phyloP scores from a whole-genome alignment of 2,797 vertebrate genomes.

The Notoglanidium macrostoma region DNA sequence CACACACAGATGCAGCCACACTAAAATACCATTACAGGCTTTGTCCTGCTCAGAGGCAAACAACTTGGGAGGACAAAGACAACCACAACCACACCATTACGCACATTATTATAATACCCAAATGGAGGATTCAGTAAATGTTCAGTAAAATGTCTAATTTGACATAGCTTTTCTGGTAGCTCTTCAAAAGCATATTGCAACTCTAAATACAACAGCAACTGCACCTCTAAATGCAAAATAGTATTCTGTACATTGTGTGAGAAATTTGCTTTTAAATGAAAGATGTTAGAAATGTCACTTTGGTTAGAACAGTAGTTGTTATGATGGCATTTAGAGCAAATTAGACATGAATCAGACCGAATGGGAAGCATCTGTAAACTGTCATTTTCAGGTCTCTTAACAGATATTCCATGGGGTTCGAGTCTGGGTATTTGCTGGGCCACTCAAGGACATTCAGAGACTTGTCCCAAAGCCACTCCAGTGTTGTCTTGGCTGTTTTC shows the following conservation, averaged over 20 bases:
- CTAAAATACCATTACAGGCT: slow-evolving; percentile 3
- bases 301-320: background rate
- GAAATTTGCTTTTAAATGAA: background rate
- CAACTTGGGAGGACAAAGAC: background rate
- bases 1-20: slow-evolving; percentile 46
- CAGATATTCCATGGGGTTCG: background rate
- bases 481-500: background rate
- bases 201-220: background rate
- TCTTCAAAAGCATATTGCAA: background rate
- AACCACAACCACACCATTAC: background rate
- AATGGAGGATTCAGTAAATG: background rate
- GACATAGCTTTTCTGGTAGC: background rate
- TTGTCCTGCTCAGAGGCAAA: slow-evolving; percentile 26
- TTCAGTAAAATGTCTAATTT: background rate
- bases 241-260: background rate
- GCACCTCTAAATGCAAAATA: background rate
- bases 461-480: too few relatives aligned
- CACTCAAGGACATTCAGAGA: background rate
- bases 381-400: background rate
- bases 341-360: background rate
- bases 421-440: background rate
- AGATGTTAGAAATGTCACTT: background rate
- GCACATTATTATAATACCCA: background rate
- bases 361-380: background rate
- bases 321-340: background rate